Base-by-base conservation (phyloP, 2,888 invertebrate species). In the Ormyrus thymus region DNA sequence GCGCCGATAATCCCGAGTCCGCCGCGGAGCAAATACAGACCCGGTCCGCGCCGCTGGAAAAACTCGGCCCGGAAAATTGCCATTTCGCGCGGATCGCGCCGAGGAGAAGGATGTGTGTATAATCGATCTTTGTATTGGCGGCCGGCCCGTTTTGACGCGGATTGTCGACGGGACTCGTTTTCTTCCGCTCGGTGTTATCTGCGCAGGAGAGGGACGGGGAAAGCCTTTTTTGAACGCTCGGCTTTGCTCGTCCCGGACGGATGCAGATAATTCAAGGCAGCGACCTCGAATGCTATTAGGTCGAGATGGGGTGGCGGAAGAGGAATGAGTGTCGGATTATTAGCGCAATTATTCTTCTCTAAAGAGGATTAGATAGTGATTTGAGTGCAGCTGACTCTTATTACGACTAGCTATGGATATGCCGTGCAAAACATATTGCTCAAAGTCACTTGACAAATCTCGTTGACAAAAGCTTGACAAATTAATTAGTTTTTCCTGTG, bases 111-210 rank as follows among this genome's bases (percentile, higher is more conserved):
- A 29, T 29, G 29, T 29, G 29, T 1, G 29, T 29, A 4, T 50
- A 50, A 76, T 76, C 56, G 58, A 64, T 70, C 56, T 70, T 69
- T 56, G n/a, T n/a, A 50, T 64, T 76, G 70, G 62, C 48, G 46
- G 10, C 6, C 7, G 13, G n/a, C 51, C n/a, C 56, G 46, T 9
- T 15, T 61, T 62, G 51, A 7, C 43, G 13, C 50, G 15, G 70
- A 15, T 45, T 58, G n/a, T 61, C 50, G 55, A 3, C 4, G 4
- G 53, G 58, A 72, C 0, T 29, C 29, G 29, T 29, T 29, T 29
- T 4, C n/a, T n/a, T n/a, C n/a, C n/a, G n/a, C n/a, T n/a, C 29
- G 1, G 29, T 29, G 29, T 1, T 29, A 29, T 29, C 29, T 29
- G 29, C 0, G 29, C 29, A 29, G 29, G 29, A 29, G 29, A 29